Evolutionary conservation across 2,888 invertebrate species (phyloP), one percentile per base, ranked within the genome.

Genomic region (Saturnia pavonia): DNA sequence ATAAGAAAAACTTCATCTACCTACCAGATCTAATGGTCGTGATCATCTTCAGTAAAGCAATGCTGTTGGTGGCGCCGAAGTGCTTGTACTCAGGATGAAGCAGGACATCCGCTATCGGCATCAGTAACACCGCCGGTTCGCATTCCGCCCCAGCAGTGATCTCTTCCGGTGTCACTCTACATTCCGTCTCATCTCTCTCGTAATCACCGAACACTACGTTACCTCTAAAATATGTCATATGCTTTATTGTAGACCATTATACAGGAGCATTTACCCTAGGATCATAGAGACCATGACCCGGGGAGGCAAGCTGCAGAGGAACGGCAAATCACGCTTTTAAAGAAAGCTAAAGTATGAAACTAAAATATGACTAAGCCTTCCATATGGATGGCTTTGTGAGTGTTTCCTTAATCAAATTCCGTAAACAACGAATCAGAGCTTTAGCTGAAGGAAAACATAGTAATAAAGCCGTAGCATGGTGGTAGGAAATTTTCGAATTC

Each of bases 21-120:
- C 84, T 72, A 91, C 91, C 74, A 0, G 92, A 92, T 48, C 82
- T 85, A 0, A 92, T 72, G 0, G 85, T 78, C 0, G 83, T 88
- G 40, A 92, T 76, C 48, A 92, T 73, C 74, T 92, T 91, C 69
- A 92, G 70, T 25, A 92, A 74, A 0, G 92, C 92, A 0, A 92
- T 69, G 72, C 91, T 91, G 74, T 85, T 83, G 42, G 77, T 80
- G 0, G 83, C 87, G 0, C 85, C 87, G 70, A 91, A 91, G 75
- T 91, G 89, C 72, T 92, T 91, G 74, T 87, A 92, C 82, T 92
- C 91, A 0, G 92, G 92, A 48, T 92, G 92, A 0, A 92, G 82
- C 7, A 92, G 80, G 1, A 92, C 92, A 57, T 92, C 92, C 0
- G 91, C 86, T 60, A 92, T 83, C 0, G 92, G 92, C 86, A 91